Evolutionary conservation across 37 sponge, comb jelly and placozoan genomes (phyloP), one percentile per base, ranked within the genome.

Genomic region (Cliona cf. orientalis): DNA sequence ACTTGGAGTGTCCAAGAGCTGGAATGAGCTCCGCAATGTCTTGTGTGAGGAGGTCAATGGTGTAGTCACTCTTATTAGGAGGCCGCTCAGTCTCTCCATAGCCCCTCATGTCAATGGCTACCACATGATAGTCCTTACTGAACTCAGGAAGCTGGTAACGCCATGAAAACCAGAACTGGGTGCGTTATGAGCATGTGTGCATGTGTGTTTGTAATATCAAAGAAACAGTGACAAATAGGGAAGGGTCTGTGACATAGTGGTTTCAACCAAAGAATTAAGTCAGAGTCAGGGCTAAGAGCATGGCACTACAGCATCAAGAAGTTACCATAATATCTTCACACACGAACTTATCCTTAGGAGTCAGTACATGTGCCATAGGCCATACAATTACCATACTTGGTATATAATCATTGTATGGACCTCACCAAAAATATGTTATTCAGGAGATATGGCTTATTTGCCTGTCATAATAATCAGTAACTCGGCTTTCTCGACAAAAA

Each of bases 141-240:
- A 91, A 86, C 44, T 86, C 91, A 23, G 71, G 69, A 23, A 91
- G 23, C 87, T 91, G 91, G 42, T 91, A 73, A 5, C 91, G 78
- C 91, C 87, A 86, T 29, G 91, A 91, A 26, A 71, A 91, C 91
- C 87, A 91, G 38, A 91, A 91, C 87, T 88, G 75, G n/a, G n/a
- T n/a, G n/a, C n/a, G n/a, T n/a, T n/a, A n/a, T n/a, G n/a, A n/a
- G n/a, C n/a, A n/a, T n/a, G n/a, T n/a, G n/a, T n/a, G n/a, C n/a
- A n/a, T n/a, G n/a, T 2, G 33, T 12, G 38, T 40, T 7, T 37
- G 74, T 23, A n/a, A n/a, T n/a, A n/a, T n/a, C n/a, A n/a, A n/a
- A n/a, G n/a, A n/a, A n/a, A 11, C 41, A 69, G 7, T 43, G 34
- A 28, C 53, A 46, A 42, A 72, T 63, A 72, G 46, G 46, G 46